Evolutionary conservation across 2,797 vertebrate species (phyloP).

Genomic region (Catamblyrhynchus diadema): DNA sequence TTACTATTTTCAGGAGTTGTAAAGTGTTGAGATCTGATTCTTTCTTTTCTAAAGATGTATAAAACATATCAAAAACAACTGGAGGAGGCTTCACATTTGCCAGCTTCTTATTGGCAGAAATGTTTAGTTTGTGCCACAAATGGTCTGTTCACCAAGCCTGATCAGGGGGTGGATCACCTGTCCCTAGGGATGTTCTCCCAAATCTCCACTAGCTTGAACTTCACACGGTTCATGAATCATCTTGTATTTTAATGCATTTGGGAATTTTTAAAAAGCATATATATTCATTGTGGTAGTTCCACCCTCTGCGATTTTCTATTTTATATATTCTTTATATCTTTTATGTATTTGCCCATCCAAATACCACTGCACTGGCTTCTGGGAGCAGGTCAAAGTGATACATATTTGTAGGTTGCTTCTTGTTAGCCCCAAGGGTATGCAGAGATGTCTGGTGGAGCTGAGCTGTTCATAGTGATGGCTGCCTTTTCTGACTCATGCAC

Average conservation of each 20-base stretch:
- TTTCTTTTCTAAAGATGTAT: background rate
- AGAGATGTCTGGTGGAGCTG: background rate
- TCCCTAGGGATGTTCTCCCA: background rate
- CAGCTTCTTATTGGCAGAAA: background rate
- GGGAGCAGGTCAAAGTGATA: background rate
- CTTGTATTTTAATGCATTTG: background rate
- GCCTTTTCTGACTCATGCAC: background rate
- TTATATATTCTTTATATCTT: background rate
- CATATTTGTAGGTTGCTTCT: background rate
- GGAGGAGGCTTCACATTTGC: background rate
- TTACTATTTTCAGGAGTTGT: background rate
- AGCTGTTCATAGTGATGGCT: background rate
- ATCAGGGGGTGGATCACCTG: background rate
- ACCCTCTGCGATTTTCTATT: background rate
- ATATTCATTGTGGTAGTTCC: background rate
- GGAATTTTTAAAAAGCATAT: background rate
- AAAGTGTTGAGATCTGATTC: background rate
- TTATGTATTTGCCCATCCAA: background rate
- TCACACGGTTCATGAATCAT: background rate
- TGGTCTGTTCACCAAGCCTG: background rate
- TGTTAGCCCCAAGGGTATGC: background rate
- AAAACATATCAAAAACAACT: background rate
- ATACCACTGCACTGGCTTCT: background rate
- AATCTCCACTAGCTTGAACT: background rate
- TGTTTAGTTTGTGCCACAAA: background rate